phyloP scores from a whole-genome alignment of 2,888 invertebrate species.

The Halictus quadricinctus region DNA sequence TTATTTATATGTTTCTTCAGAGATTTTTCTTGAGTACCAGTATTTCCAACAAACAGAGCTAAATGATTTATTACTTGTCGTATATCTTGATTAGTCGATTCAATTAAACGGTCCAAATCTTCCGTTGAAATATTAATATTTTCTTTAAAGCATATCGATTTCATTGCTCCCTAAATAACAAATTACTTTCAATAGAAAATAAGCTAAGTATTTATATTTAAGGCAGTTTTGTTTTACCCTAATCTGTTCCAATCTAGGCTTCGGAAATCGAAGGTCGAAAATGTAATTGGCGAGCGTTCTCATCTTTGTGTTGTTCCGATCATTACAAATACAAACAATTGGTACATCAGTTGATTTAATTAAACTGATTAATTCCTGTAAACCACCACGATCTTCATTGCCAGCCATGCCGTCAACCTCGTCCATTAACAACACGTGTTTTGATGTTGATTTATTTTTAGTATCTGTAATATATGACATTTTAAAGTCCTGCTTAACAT shows the following conservation, averaged over 20 bases:
- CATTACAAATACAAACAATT: conserved; percentile 99
- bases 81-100: conserved; percentile 95
- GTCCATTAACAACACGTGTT: conserved; percentile 99
- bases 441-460: conserved; percentile 78
- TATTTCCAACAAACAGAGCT: conserved; percentile 87
- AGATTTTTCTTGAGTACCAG: conserved; percentile 38
- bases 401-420: conserved; percentile 99
- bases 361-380: conserved; percentile 95
- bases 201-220: conserved; percentile 5
- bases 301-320: conserved; percentile 96
- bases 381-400: conserved; percentile 98
- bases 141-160: conserved; percentile 96
- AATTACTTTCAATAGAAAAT: conserved; percentile 1
- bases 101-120: conserved; percentile 92
- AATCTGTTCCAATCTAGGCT: conserved; percentile 95
- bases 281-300: conserved; percentile 96
- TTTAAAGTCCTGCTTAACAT: conserved; percentile 1
- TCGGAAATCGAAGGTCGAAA: conserved; percentile 93
- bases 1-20: conserved; percentile 84
- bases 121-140: conserved; percentile 90
- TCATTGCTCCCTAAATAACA: conserved; percentile 89
- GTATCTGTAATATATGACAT: conserved; percentile 39
- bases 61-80: conserved; percentile 96
- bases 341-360: conserved; percentile 95
- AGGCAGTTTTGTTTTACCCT: conserved; percentile 84